Conservation (phyloP, 2,113 vertebrate genomes). For the Brachypteracias leptosomus region DNA sequence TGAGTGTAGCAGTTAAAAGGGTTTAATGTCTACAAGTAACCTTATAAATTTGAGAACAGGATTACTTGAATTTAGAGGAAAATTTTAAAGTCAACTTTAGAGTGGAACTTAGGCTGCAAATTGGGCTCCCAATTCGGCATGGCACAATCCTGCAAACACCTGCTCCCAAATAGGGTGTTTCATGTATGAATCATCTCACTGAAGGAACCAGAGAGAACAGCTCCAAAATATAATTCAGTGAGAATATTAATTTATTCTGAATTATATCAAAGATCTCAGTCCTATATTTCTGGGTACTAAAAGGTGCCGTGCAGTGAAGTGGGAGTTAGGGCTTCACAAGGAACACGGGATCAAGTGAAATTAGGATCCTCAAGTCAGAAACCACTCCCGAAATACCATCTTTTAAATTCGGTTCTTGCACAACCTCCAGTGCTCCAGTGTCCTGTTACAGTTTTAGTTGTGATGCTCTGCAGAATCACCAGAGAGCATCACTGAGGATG, state of each 20-base stretch:
- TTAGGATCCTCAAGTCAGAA: background rate
- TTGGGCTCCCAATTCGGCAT: background rate
- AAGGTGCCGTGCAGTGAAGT: background rate
- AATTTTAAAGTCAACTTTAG: background rate
- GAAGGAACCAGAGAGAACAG: background rate
- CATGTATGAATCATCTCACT: rapidly evolving
- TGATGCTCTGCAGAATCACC: background rate
- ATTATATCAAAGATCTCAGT: background rate
- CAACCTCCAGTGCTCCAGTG: background rate
- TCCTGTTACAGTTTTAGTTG: background rate
- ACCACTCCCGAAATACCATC: background rate
- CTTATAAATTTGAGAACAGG: background rate
- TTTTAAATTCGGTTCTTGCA: background rate
- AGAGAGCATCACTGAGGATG: background rate
- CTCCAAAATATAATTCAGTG: background rate
- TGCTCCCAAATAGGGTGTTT: background rate
- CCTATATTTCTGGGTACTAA: background rate
- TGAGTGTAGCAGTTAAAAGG: background rate
- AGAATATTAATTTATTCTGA: background rate
- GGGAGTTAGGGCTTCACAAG: background rate
- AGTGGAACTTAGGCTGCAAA: background rate
- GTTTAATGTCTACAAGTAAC: background rate
- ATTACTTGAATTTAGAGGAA: background rate
- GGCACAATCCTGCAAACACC: background rate
- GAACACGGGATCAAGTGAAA: background rate